These are phyloP conservation scores for Tipula helvola DNA, from an alignment of 2,888 invertebrate genomes.

Conservation along the genomic window DNA sequence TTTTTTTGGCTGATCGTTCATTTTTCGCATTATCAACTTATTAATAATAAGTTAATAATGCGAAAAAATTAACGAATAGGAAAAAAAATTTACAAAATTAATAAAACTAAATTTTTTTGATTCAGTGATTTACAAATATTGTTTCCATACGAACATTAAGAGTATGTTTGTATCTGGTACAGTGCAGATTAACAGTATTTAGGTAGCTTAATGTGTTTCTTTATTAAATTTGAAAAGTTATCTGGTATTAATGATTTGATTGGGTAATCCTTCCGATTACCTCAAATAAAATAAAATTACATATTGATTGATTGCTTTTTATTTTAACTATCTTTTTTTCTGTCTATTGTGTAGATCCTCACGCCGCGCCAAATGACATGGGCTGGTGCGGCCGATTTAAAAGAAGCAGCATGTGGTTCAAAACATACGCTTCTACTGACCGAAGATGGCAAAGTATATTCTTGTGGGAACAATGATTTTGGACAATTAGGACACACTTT, in stretches of 20 bases:
- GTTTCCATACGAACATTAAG: no score
- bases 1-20: no score
- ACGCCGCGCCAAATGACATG: constrained; percentile 49
- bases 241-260: not conserved
- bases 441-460: constrained; percentile 64
- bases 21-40: no score
- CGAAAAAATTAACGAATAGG: no score
- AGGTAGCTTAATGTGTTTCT: no score
- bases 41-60: no score
- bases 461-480: constrained; percentile 87
- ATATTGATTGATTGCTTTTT: not conserved
- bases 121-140: no score
- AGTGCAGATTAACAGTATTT: no score
- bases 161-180: no score
- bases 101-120: no score
- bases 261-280: not conserved
- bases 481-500: constrained; percentile 77
- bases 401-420: constrained; percentile 59
- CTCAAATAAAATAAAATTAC: no score
- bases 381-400: constrained; percentile 43
- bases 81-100: no score
- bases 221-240: not conserved
- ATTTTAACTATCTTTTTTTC: constrained; percentile 10
- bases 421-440: constrained; percentile 71
- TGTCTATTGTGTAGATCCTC: constrained; percentile 40